Base-by-base conservation (phyloP, 2,797 vertebrate genomes). In the Anniella stebbinsi region DNA sequence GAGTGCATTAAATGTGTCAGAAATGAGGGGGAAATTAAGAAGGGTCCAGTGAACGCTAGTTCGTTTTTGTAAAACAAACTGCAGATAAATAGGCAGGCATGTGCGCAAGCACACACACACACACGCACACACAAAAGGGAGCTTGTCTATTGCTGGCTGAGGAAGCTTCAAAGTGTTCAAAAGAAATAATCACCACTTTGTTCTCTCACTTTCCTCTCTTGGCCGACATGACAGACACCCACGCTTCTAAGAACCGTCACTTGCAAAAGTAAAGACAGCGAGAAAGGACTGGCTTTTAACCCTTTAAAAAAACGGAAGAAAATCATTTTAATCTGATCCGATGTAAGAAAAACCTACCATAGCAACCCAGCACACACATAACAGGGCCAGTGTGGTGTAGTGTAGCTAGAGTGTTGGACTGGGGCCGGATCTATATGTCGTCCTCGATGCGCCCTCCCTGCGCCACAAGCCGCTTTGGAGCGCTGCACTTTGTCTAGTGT, bases 111-210 rank as follows among this genome's bases (percentile, higher is more conserved):
- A 23, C 69, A 10, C 8, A 66, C 18, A 89, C 45, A 77, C 77
- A 91, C 36, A 23, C 9, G 69, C 69, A 73, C 30, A 87, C 30
- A 76, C 80, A 92, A 93, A 88, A 92, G 69, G 86, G 91, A 86
- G 13, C 23, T 13, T 91, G 77, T 86, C 45, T 48, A 30, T 89
- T 77, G 70, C 84, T 88, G 85, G 23, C 41, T 88, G 48, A 84
- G 66, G 89, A 57, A 94, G 21, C 69, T 93, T 85, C 92, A 95
- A 94, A 94, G 88, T 88, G 88, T 89, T 92, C 90, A 92, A 93
- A 95, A 90, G 76, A 95, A 95, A 95, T 93, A 91, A 88, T 94
- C 92, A 81, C 5, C 66, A 25, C 87, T 88, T 95, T 95, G 88
- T 92, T 80, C 41, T 94, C 28, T 92, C 38, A 15, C 30, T 92